Evolutionary conservation across 2,113 vertebrate species (phyloP).

Genomic region (Parus major): DNA sequence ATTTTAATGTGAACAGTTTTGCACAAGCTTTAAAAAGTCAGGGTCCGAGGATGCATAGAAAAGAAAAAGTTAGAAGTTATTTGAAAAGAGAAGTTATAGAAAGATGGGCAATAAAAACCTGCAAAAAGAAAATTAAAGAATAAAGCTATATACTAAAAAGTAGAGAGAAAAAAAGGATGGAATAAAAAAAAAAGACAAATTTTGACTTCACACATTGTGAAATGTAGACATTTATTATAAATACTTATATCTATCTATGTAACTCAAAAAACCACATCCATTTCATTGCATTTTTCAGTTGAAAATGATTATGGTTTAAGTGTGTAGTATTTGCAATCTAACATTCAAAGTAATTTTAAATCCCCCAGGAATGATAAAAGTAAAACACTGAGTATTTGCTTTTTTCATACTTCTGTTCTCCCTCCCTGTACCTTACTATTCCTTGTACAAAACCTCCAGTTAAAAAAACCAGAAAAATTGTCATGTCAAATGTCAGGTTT

Average conservation of each 20-base stretch:
- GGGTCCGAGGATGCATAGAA: not conserved
- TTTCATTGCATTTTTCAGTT: not conserved
- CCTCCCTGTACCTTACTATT: not conserved
- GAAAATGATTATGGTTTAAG: not conserved
- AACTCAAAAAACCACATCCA: not conserved
- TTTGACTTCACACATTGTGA: not conserved
- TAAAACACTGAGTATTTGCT: not conserved
- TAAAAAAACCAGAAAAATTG: not conserved
- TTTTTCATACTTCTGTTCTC: not conserved
- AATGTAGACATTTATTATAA: not conserved
- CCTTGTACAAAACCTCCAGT: not conserved
- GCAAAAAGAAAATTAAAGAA: not conserved
- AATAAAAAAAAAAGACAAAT: not conserved
- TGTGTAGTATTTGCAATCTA: not conserved
- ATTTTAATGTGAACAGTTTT: not conserved
- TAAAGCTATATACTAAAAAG: not conserved
- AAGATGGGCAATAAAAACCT: not conserved
- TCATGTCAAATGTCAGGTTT: not conserved
- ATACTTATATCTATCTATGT: not conserved
- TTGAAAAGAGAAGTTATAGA: not conserved
- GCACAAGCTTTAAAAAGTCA: not conserved
- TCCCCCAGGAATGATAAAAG: not conserved
- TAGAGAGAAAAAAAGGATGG: not conserved
- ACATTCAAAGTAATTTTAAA: not conserved
- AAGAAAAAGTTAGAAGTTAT: not conserved